Conservation (phyloP, 2,797 vertebrate species). For the Tauraco hartlaubi region DNA sequence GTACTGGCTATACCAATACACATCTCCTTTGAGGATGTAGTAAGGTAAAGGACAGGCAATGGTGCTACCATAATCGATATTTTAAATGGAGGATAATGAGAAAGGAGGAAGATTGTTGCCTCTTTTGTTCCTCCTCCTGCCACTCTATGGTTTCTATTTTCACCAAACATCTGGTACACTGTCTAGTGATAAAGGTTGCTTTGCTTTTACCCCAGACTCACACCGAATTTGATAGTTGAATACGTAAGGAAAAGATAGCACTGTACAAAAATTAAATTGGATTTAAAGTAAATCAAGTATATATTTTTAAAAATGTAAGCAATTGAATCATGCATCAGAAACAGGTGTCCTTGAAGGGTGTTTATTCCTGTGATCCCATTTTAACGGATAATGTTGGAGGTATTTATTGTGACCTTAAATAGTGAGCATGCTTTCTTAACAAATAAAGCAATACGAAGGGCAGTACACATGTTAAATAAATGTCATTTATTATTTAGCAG, state of each 20-base stretch:
- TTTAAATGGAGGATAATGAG: not conserved
- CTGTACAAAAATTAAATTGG: not conserved
- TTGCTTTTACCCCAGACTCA: not conserved
- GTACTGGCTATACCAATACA: not conserved
- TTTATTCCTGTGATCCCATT: slow-evolving; percentile 32
- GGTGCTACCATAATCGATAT: not conserved
- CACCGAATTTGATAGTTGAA: not conserved
- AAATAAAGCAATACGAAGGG: not conserved
- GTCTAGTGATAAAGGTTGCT: not conserved
- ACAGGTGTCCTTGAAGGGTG: not conserved
- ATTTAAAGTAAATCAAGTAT: not conserved
- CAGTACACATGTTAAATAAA: not conserved
- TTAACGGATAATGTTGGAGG: not conserved
- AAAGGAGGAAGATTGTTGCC: not conserved
- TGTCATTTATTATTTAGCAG: not conserved
- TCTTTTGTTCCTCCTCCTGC: not conserved
- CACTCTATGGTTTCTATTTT: not conserved
- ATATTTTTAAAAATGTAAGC: not conserved
- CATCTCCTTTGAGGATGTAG: not conserved
- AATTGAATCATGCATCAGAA: not conserved
- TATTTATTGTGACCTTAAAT: not conserved
- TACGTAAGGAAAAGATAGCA: not conserved
- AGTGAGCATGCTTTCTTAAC: not conserved
- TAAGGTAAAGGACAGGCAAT: not conserved
- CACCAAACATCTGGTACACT: not conserved